These are phyloP conservation scores for Alfaro cultratus DNA, from an alignment of 2,797 vertebrate genomes.

Conservation along the genomic window DNA sequence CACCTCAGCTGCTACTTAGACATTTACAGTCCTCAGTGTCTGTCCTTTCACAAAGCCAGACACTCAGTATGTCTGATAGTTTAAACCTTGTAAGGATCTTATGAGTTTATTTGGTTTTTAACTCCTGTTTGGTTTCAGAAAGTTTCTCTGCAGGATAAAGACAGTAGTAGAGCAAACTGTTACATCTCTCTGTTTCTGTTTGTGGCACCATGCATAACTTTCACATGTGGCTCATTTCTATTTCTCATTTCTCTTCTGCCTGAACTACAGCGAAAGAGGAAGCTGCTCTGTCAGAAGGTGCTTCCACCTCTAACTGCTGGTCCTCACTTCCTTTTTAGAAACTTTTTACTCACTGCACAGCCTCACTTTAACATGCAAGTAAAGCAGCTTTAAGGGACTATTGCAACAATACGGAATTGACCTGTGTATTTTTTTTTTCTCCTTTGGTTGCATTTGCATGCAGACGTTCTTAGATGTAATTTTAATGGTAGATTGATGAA, in stretches of 20 bases:
- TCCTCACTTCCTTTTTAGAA: constrained; percentile 63
- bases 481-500: not conserved
- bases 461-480: not conserved
- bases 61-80: constrained; percentile 33
- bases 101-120: constrained; percentile 40
- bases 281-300: constrained; percentile 45
- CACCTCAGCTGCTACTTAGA: constrained; percentile 69
- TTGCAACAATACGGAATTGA: not conserved
- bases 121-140: constrained; percentile 22
- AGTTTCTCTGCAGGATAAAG: constrained; percentile 6
- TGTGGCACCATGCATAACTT: constrained; percentile 8
- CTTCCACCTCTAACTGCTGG: constrained; percentile 36
- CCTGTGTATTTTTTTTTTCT: not conserved
- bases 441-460: not conserved
- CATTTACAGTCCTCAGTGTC: constrained; percentile 39
- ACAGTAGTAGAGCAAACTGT: not conserved
- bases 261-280: constrained; percentile 58
- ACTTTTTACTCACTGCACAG: constrained; percentile 36
- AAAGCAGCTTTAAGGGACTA: not conserved
- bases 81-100: constrained; percentile 1
- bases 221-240: not conserved
- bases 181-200: constrained; percentile 10
- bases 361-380: constrained; percentile 18
- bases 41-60: constrained; percentile 34
- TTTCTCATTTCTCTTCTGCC: constrained; percentile 4